phyloP scores from a whole-genome alignment of 92 coral and sea anemone genomes.

The Palythoa heliodiscus region DNA sequence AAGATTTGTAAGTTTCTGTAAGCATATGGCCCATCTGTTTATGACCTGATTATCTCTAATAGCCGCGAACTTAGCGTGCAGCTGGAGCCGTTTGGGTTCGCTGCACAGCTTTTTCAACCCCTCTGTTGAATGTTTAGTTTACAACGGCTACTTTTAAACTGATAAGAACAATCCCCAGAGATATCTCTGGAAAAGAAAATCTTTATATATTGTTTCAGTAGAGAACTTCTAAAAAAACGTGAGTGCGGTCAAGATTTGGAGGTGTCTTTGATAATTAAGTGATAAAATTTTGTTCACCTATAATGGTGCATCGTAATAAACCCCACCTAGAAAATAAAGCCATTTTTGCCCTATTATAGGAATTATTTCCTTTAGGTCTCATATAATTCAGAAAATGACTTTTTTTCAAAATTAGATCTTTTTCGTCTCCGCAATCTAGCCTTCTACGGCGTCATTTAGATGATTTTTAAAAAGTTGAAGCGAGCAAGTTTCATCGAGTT shows the following conservation, averaged over 20 bases:
- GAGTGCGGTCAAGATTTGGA: not conserved
- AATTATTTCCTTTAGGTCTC: not conserved
- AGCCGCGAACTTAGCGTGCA: not conserved
- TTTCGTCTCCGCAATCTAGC: no score
- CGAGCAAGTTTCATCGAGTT: no score
- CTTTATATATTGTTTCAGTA: not conserved
- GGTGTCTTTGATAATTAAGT: not conserved
- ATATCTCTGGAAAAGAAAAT: not conserved
- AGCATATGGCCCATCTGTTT: not conserved
- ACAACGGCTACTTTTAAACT: not conserved
- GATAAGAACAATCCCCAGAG: not conserved
- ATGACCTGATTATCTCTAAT: not conserved
- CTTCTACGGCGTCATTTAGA: no score
- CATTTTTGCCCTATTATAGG: not conserved
- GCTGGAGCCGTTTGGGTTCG: not conserved
- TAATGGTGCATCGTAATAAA: not conserved
- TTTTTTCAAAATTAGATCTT: no score
- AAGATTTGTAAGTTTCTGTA: constrained; percentile 14
- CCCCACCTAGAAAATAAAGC: no score
- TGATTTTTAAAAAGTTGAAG: no score
- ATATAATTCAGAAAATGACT: no score
- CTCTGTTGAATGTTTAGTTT: not conserved
- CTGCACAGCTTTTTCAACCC: not conserved
- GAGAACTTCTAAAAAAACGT: not conserved
- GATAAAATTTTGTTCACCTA: not conserved